Base-by-base conservation (phyloP, 2,888 invertebrate species). In the Ryuthela nishihirai region DNA sequence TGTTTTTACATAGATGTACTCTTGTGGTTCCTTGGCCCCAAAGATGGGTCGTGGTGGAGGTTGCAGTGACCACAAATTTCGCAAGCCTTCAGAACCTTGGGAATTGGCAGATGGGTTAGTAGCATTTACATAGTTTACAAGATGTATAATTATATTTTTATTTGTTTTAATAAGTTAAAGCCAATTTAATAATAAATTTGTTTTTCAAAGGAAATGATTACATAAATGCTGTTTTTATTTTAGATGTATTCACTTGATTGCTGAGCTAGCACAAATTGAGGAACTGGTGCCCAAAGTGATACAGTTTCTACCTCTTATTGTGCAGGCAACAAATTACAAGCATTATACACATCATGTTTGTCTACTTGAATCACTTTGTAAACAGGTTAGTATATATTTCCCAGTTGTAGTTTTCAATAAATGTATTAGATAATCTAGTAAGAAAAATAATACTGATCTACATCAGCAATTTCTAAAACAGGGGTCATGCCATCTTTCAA, bases 1-100 rank as follows among this genome's bases (percentile, higher is more conserved):
- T n/a, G n/a, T n/a, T n/a, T n/a, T n/a, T n/a, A n/a, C n/a, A n/a
- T 65, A 77, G 76, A 77, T 79, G 78, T 79, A 78, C 67, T 78
- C 78, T 0, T 79, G 78, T 72, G 78, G 78, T 1, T 78, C 78
- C 3, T 68, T 79, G 65, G 78, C 78, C 12, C 78, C 79, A 15
- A 78, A 77, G 68, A 77, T 79, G 78, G 73, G 75, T 12, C 69
- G 76, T 34, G 76, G 71, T 38, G 72, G 71, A 12, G 75, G 76
- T 9, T 76, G 76, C 60, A 72, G 75, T 67, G 76, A 77, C 64
- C 74, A 75, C 60, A 71, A 72, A 50, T 77, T 78, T 66, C 70
- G 73, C 20, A 73, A 77, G 55, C 73, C 76, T 2, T 70, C 79
- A 21, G 77, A 79, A 64, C 78, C 78, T 0, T 80, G 80, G 80